Conservation (phyloP, 1,140 invertebrate species). For the Cryptotermes secundus region DNA sequence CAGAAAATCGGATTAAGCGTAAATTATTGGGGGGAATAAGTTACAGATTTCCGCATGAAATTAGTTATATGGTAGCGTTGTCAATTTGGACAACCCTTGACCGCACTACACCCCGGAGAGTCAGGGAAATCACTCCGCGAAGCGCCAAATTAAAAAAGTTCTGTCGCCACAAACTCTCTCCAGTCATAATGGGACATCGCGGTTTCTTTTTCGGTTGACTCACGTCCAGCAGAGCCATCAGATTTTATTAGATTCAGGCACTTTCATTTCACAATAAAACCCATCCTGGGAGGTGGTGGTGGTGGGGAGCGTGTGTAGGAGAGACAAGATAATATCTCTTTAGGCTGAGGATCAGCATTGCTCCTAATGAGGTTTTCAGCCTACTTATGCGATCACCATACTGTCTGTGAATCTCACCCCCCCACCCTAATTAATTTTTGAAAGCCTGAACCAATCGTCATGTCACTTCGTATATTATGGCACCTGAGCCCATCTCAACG, state of each 20-base stretch:
- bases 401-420: too few relatives aligned
- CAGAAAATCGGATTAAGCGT: too few relatives aligned
- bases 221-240: background rate
- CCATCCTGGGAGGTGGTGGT: background rate
- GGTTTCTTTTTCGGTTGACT: background rate
- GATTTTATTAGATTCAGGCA: background rate
- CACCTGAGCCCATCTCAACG: too few relatives aligned
- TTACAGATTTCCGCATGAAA: too few relatives aligned
- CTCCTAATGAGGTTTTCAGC: background rate
- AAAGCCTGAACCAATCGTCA: too few relatives aligned
- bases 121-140: background rate
- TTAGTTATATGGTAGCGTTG: too few relatives aligned
- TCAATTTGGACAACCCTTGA: background rate
- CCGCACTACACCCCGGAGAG: background rate
- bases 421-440: too few relatives aligned
- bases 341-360: background rate
- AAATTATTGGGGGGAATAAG: too few relatives aligned
- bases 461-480: too few relatives aligned
- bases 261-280: background rate
- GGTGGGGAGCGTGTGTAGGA: background rate
- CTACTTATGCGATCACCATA: too few relatives aligned
- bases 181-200: background rate
- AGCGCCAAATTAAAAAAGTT: conserved; percentile 4
- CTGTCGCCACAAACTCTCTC: background rate
- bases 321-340: background rate